Conservation (phyloP, 2,797 vertebrate species). For the Mus caroli region DNA sequence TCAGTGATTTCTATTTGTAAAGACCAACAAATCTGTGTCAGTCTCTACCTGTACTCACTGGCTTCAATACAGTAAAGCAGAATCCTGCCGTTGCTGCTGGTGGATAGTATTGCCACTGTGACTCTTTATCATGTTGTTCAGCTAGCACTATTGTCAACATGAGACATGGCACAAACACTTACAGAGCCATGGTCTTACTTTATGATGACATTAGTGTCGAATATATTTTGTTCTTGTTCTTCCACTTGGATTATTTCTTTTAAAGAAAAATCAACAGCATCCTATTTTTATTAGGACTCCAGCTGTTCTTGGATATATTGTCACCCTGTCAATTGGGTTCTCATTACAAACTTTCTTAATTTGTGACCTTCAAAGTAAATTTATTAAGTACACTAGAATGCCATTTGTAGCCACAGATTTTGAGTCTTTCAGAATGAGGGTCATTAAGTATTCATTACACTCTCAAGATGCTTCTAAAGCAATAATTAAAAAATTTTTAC, state of each 20-base stretch:
- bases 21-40: background rate
- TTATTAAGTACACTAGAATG: background rate
- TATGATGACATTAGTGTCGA: background rate
- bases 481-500: background rate
- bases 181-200: background rate
- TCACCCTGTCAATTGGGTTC: background rate
- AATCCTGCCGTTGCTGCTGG: fast-evolving
- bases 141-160: background rate
- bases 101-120: background rate
- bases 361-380: background rate
- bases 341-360: background rate
- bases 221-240: constrained; percentile 20
- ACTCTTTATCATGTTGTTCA: background rate
- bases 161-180: background rate
- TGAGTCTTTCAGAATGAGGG: background rate
- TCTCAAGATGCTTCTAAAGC: background rate
- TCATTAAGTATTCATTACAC: background rate
- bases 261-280: background rate
- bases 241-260: background rate
- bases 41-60: background rate
- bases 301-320: background rate
- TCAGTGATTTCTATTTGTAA: background rate
- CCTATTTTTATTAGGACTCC: background rate
- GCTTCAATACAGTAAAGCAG: background rate
- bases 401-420: background rate